A percentile compares a stretch with the other conserved stretches of the same genome.
phyloP scores from a whole-genome alignment of 2,113 vertebrate genomes.

The Leptobrachium leishanense region DNA sequence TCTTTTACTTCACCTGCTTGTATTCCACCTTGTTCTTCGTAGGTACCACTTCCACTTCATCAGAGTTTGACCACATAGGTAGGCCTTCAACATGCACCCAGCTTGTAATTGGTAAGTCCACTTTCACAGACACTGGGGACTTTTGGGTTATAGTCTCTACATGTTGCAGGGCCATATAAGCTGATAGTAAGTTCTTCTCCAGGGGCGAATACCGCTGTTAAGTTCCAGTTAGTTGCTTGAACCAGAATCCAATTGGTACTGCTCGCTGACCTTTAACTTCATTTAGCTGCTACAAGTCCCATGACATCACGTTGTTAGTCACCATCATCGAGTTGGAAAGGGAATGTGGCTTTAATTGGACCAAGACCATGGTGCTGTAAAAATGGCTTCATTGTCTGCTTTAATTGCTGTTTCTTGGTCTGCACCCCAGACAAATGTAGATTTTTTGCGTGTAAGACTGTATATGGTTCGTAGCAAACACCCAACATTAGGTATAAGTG shows the following conservation, averaged over 20 bases:
- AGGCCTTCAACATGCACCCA: background rate
- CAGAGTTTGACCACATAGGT: background rate
- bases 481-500: too few species aligned
- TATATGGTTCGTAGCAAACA: background rate
- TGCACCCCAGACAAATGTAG: conserved; percentile 1
- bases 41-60: conserved; percentile 9
- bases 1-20: background rate
- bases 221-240: background rate
- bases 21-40: background rate
- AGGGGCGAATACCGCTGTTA: background rate
- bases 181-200: background rate
- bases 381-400: conserved; percentile 6
- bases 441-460: background rate
- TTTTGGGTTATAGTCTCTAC: background rate
- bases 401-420: background rate
- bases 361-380: conserved; percentile 6
- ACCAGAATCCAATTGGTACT: background rate
- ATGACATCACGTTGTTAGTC: background rate
- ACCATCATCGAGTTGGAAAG: conserved; percentile 5
- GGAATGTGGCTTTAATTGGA: background rate
- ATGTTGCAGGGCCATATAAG: background rate
- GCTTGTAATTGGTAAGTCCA: background rate
- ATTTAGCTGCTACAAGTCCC: background rate
- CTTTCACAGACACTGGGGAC: background rate
- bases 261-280: background rate